Evolutionary conservation across 2,797 vertebrate species (phyloP), one percentile per base, ranked within the genome.

Genomic region (Botia kubotai): DNA sequence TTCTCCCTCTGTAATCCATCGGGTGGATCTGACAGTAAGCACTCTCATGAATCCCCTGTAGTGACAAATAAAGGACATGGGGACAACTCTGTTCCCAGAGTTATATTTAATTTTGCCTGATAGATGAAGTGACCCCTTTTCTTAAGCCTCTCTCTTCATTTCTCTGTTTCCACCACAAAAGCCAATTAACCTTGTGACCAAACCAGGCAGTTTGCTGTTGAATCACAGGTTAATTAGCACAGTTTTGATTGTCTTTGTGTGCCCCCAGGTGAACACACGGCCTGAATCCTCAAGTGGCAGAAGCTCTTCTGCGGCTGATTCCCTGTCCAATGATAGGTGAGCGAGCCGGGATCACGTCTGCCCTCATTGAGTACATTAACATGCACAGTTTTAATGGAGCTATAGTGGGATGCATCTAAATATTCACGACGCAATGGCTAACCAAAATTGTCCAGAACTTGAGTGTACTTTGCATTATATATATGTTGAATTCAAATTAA

Each of bases 251-350:
- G 69, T 81, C 66, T 86, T 63, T 86, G 75, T 77, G 67, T 83
- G 73, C 52, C 85, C 80, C 81, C 92, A 99, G 97, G 97, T 98
- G 88, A 98, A 97, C 90, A 99, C 97, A 0, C 94, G 97, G 83
- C 94, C 95, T 0, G 97, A 94, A 86, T 91, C 96, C 75, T 94
- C 94, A 89, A 95, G 94, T 86, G 95, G 95, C 88, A 94, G 93
- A 85, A 89, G 90, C 77, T 89, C 94, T 0, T 91, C 92, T 16
- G 90, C 93, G 79, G 90, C 95, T 8, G 96, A 98, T 83, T 91
- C 94, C 78, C 93, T 97, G 77, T 90, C 96, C 88, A 96, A 96
- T 93, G 97, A 96, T 95, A 98, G 97, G 97, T 99, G 90, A 96
- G 96, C 65, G 26, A 19, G 17, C n/a, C 70, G 23, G 79, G 57